Evolutionary conservation across 2,797 vertebrate genomes (phyloP).

Genomic region (Manis javanica): DNA sequence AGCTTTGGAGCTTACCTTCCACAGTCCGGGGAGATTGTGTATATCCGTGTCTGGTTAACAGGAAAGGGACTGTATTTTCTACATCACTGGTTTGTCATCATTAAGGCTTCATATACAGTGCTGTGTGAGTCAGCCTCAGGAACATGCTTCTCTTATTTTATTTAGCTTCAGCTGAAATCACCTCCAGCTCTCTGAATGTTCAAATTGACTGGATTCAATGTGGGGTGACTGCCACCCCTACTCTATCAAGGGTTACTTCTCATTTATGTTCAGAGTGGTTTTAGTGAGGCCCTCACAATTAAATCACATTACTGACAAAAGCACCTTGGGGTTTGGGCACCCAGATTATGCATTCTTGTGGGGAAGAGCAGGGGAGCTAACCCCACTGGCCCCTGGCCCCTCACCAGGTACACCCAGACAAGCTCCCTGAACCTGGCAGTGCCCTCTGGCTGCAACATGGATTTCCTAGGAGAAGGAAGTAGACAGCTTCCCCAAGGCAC

Average conservation of each 20-base stretch:
- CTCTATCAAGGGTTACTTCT: conserved; percentile 69
- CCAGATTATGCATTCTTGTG: background rate
- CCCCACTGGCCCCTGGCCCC: background rate
- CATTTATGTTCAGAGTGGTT: conserved; percentile 34
- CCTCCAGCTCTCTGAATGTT: conserved; percentile 29
- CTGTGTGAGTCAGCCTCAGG: conserved; percentile 69
- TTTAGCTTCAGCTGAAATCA: too few species aligned
- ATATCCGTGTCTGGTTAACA: conserved; percentile 87
- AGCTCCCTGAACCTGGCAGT: background rate
- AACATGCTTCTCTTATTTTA: conserved; percentile 69
- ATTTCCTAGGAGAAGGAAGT: background rate
- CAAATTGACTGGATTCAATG: conserved; percentile 72
- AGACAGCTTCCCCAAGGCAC: fast-evolving
- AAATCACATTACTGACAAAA: background rate
- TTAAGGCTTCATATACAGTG: conserved; percentile 75
- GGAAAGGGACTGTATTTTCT: conserved; percentile 87
- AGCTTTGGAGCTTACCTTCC: conserved; percentile 81
- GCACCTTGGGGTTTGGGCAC: background rate
- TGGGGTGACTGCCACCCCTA: background rate
- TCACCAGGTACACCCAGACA: too few species aligned
- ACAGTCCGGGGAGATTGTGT: conserved; percentile 79
- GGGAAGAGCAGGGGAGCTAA: fast-evolving
- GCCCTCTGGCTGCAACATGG: too few species aligned
- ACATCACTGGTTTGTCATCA: conserved; percentile 87
- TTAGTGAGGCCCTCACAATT: background rate